Conservation (phyloP, 2,797 vertebrate genomes). For the Characodon lateralis region DNA sequence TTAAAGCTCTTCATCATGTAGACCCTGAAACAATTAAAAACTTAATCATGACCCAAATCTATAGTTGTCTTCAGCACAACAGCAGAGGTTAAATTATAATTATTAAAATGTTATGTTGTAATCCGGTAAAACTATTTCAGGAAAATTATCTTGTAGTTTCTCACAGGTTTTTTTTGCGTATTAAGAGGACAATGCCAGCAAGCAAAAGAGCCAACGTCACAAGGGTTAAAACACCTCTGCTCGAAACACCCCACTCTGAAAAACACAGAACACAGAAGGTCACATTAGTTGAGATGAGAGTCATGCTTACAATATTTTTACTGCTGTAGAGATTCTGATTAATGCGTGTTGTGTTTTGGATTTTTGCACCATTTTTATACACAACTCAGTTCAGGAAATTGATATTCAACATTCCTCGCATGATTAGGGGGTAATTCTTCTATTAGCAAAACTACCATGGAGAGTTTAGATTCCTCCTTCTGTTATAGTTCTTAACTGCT, state of each 20-base stretch:
- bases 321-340: background rate
- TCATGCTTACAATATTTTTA: no score
- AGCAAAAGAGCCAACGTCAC: background rate
- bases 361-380: background rate
- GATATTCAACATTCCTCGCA: background rate
- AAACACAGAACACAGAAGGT: background rate
- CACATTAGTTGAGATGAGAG: background rate
- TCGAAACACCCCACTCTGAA: background rate
- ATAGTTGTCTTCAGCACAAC: background rate
- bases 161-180: background rate
- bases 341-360: background rate
- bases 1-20: background rate
- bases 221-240: background rate
- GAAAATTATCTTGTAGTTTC: background rate
- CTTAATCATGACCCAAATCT: background rate
- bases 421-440: background rate
- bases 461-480: background rate
- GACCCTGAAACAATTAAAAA: slow-evolving; percentile 8
- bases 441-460: no score
- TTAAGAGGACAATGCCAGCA: background rate
- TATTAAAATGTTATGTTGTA: background rate
- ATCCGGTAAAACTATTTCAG: background rate
- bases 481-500: background rate
- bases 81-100: background rate
- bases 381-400: background rate